Percentiles rank a stretch among this genome's conserved stretches.
These are phyloP conservation scores for Boleophthalmus pectinirostris DNA, from an alignment of 2,113 vertebrate species.

Conservation along the genomic window DNA sequence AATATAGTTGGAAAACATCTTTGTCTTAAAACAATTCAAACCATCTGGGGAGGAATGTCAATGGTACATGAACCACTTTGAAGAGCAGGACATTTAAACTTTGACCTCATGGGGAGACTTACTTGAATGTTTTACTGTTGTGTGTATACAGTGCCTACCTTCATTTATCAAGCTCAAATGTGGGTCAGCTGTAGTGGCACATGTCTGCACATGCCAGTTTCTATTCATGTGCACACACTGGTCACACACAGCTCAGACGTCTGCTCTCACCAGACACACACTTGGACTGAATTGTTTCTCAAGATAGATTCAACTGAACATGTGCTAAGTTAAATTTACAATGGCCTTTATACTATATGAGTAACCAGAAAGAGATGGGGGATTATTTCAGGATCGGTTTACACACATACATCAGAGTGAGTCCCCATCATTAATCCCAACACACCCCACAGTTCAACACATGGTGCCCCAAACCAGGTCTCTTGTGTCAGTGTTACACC, in stretches of 20 bases:
- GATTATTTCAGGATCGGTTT: conserved; percentile 65
- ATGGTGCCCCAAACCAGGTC: neutral
- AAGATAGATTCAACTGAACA: conserved; percentile 35
- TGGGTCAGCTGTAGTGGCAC: conserved; percentile 6
- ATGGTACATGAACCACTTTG: conserved; percentile 26
- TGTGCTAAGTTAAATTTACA: conserved; percentile 53
- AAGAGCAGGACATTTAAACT: conserved; percentile 53
- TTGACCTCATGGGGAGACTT: conserved; percentile 30
- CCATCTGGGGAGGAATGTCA: conserved; percentile 40
- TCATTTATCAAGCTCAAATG: conserved; percentile 7
- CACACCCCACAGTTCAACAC: conserved; percentile 36
- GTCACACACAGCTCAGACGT: conserved; percentile 37
- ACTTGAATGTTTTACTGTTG: conserved; percentile 29
- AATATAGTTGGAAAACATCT: conserved; percentile 53
- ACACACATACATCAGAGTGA: conserved; percentile 50
- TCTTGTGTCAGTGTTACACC: neutral
- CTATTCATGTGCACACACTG: conserved; percentile 48
- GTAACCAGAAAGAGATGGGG: conserved; percentile 30
- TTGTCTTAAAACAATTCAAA: conserved; percentile 47
- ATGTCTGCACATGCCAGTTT: conserved; percentile 26
- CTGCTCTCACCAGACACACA: conserved; percentile 33
- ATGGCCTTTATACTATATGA: conserved; percentile 42
- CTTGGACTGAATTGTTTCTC: conserved; percentile 45
- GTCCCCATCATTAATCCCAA: conserved; percentile 44
- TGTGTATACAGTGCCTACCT: conserved; percentile 13